Evolutionary conservation across 1,140 invertebrate genomes (phyloP), one percentile per base, ranked within the genome.

Genomic region (Trachymyrmex cornetzi): DNA sequence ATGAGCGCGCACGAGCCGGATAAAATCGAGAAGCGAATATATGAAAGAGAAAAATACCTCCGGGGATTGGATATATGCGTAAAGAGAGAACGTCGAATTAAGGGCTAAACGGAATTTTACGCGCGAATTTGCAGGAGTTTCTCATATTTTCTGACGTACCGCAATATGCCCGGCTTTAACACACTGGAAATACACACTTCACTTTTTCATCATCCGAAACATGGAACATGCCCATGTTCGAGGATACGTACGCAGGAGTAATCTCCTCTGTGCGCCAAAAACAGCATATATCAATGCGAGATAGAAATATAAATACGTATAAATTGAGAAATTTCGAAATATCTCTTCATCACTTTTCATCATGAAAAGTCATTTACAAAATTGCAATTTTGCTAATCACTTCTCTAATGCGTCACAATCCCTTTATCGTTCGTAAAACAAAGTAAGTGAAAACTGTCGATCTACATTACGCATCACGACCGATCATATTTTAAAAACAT

Each of bases 161-260:
- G 63, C 48, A 67, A 67, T 80, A 50, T 67, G 64, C 72, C 22
- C 27, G 38, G 69, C 55, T 84, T 63, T 50, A 74, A 16, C 53
- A 34, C 55, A 57, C 59, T 50, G 34, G 55, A 74, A 75, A 44
- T 44, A 30, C 38, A 72, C 50, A 61, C 69, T 84, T 61, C 57
- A 61, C 80, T 63, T 74, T 84, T 84, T 75, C 69, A 61, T 74
- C 57, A 75, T 63, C 48, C 44, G 19, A 74, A 84, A 50, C n/a
- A n/a, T 75, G 19, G 19, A 14, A 11, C 64, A n/a, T 34, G 61
- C 44, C 24, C 24, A 64, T 74, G 34, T 59, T n/a, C 55, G 55
- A 61, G 14, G 4, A 63, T 69, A 50, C 22, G 38, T 69, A 84
- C n/a, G 69, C 22, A 24, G 59, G 7, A 74, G 1, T 61, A 84